These are phyloP conservation scores for Dichetophora obliterata DNA, from an alignment of 2,888 invertebrate species.

Conservation along the genomic window DNA sequence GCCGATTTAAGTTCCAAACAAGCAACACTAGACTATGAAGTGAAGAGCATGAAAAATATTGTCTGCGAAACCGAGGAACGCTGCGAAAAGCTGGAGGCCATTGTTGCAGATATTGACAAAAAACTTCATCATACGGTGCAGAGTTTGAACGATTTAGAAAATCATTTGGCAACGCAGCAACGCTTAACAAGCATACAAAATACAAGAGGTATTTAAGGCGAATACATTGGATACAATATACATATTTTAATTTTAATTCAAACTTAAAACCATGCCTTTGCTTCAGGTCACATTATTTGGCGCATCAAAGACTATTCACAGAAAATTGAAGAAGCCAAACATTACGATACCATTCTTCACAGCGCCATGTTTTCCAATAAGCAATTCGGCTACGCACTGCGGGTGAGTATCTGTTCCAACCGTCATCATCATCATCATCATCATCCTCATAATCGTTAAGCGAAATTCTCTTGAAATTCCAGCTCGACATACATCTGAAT, in stretches of 20 bases:
- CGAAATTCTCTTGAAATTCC: conserved; percentile 36
- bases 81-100: conserved; percentile 71
- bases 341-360: conserved; percentile 74
- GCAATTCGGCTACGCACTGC: conserved; percentile 81
- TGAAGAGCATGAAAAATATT: conserved; percentile 71
- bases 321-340: conserved; percentile 78
- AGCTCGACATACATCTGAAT: conserved; percentile 80
- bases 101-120: conserved; percentile 66
- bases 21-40: conserved; percentile 70
- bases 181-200: conserved; percentile 65
- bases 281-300: conserved; percentile 76
- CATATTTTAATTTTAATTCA: neutral
- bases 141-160: conserved; percentile 70
- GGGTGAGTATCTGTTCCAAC: conserved; percentile 70
- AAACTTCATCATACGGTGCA: conserved; percentile 70
- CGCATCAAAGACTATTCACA: conserved; percentile 76
- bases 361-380: conserved; percentile 80
- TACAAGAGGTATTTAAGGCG: conserved; percentile 58
- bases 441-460: too few species aligned
- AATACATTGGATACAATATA: neutral
- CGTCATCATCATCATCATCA: neutral
- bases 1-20: conserved; percentile 70
- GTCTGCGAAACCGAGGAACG: conserved; percentile 72
- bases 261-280: conserved; percentile 7
- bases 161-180: conserved; percentile 65